These are phyloP conservation scores for Eupithecia tripunctaria DNA, from an alignment of 2,888 invertebrate species.

Conservation along the genomic window DNA sequence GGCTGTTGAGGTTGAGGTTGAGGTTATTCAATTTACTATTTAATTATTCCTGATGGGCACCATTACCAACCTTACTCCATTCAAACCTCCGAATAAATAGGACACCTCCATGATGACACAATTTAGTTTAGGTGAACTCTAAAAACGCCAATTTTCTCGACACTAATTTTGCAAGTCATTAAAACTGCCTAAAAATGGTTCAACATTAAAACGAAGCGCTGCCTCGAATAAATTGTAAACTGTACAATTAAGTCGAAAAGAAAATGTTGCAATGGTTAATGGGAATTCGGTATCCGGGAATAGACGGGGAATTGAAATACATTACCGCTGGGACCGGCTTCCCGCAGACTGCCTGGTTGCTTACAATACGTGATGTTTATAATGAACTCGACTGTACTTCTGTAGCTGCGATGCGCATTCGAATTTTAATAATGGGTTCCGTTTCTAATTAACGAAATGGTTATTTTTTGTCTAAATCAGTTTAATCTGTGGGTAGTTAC, in stretches of 20 bases:
- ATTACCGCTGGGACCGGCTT: conserved; percentile 51
- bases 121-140: conserved; percentile 1
- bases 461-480: neutral
- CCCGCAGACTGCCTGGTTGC: conserved; percentile 40
- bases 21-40: neutral
- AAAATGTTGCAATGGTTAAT: conserved; percentile 54
- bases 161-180: conserved; percentile 14
- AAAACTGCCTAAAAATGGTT: conserved; percentile 17
- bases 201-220: conserved; percentile 24
- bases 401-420: conserved; percentile 1
- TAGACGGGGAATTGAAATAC: conserved; percentile 60
- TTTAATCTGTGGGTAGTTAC: neutral
- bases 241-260: conserved; percentile 44
- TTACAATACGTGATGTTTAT: conserved; percentile 51
- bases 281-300: conserved; percentile 58
- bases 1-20: no score
- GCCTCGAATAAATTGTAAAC: conserved; percentile 31
- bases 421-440: neutral
- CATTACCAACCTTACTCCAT: neutral
- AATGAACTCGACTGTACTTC: conserved; percentile 30
- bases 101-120: neutral
- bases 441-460: neutral
- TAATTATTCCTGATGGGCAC: neutral
- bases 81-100: neutral
- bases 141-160: conserved; percentile 20